phyloP scores from a whole-genome alignment of 2,113 vertebrate species.

The human (Homo sapiens) region GRCh38 chr11:9736001-9736500 shows the following conservation, averaged over 20 bases:
- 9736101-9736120: background rate
- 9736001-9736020: background rate
- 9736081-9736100: background rate
- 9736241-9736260: background rate
- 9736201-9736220: background rate
- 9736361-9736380: background rate
- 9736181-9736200: background rate
- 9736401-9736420: background rate
- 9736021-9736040: background rate
- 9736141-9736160: constrained; percentile 7
- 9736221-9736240: background rate
- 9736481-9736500: background rate
- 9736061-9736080: background rate
- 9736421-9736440: background rate
- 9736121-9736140: background rate
- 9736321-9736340: background rate
- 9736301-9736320: background rate
- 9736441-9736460: constrained; percentile 27
- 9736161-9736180: background rate
- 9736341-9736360: background rate
- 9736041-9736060: background rate
- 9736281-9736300: background rate
- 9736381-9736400: background rate
- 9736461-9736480: background rate
- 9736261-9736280: background rate